Base-by-base conservation (phyloP, 2,888 invertebrate genomes). In the Drosophila nr. perissopoda region DNA sequence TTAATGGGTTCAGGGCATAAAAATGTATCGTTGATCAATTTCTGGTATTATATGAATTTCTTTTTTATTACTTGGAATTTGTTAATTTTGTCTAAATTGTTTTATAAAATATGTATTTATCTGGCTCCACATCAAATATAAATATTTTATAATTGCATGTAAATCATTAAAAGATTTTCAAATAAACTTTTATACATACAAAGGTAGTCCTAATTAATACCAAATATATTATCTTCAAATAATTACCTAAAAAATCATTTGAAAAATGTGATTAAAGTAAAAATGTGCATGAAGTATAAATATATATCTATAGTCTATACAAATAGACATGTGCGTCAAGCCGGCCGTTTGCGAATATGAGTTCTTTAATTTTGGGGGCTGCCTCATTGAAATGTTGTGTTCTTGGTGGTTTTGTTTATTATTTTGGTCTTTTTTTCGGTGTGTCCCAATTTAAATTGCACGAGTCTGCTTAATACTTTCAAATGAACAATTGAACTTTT, bases 401-500 rank as follows among this genome's bases (percentile, higher is more conserved):
- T 38, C 16, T 45, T 58, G 4, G 38, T 29, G 33, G 18, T 27
- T 54, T 27, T 40, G 21, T 51, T 31, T 58, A 25, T 36, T 59
- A 57, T 54, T 48, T 45, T n/a, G 18, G n/a, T 21, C 3, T 51
- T 16, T 18, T 31, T 18, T 65, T 49, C 4, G 13, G 18, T 21
- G 36, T 81, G 81, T 21, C 62, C 73, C 78, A 72, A 75, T 75
- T 82, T 67, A 68, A 72, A 72, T 70, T 67, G 70, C 59, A 69
- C 62, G 61, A 61, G 68, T 69, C 72, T 60, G 76, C 69, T 80
- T 68, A 76, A 83, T 69, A 80, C 77, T 69, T 61, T 66, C 29
- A 59, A 72, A 51, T 66, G 40, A 54, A 66, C 48, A 63, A 63
- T 61, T 82, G 81, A 83, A 83, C 81, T 70, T 65, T 81, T 80